phyloP scores from a whole-genome alignment of 1,140 invertebrate genomes.

The Ditylenchus dipsaci region DNA sequence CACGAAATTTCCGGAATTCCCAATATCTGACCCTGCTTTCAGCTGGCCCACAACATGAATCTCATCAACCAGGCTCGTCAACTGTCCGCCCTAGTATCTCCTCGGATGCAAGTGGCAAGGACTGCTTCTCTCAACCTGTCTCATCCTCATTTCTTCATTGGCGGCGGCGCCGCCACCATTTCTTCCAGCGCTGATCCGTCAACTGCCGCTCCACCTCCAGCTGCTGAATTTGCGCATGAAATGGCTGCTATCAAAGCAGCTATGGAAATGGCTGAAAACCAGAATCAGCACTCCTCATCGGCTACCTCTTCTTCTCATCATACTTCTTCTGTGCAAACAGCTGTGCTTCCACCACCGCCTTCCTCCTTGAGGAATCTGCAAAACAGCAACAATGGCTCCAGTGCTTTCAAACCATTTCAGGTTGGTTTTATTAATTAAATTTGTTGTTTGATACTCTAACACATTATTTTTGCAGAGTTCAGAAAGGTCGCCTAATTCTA shows the following conservation, averaged over 20 bases:
- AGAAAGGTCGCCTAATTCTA: too few relatives aligned
- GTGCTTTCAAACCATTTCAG: neutral
- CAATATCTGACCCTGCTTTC: slow-evolving; percentile 15
- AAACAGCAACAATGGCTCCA: neutral
- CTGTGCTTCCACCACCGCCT: slow-evolving; percentile 13
- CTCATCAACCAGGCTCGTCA: slow-evolving; percentile 38
- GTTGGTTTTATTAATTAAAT: neutral
- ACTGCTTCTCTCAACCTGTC: slow-evolving; percentile 27
- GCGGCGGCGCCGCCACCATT: neutral
- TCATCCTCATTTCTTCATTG: neutral
- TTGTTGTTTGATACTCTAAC: neutral
- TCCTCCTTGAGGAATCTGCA: slow-evolving; percentile 10
- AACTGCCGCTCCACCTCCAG: neutral
- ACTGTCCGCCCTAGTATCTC: slow-evolving; percentile 22
- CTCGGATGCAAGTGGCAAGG: slow-evolving; percentile 16
- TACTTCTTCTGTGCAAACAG: neutral
- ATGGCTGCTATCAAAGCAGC: slow-evolving; percentile 8
- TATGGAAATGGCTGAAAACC: neutral
- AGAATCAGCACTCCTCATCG: neutral
- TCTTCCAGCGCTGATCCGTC: neutral
- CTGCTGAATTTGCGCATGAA: slow-evolving; percentile 1
- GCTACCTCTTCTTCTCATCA: neutral
- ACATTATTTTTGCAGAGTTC: neutral
- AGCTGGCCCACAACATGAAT: slow-evolving; percentile 19
- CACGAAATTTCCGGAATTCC: too few relatives aligned